These are phyloP conservation scores for Bubo bubo DNA, from an alignment of 2,113 vertebrate genomes.

Conservation along the genomic window DNA sequence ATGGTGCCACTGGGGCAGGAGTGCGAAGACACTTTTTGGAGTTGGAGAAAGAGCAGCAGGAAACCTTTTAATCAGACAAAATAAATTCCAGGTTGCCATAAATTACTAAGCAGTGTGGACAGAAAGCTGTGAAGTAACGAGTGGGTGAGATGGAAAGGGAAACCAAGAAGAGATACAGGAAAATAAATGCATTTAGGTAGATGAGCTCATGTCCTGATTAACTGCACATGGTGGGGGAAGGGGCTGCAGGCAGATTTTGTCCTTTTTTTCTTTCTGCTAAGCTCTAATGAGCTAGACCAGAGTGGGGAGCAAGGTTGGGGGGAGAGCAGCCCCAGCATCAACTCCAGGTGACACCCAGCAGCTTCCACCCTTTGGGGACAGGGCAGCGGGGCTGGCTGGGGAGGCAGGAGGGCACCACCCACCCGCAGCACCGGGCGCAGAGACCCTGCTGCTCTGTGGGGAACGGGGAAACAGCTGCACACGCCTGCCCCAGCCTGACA, in stretches of 20 bases:
- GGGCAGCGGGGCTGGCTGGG: background rate
- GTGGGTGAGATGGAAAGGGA: background rate
- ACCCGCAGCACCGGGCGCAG: rapidly evolving
- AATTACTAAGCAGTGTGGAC: background rate
- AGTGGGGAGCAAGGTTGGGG: background rate
- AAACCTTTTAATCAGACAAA: slow-evolving; percentile 48
- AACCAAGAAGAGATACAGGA: background rate
- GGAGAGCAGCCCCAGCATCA: background rate
- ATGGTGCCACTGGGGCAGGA: background rate
- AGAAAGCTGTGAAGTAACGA: background rate
- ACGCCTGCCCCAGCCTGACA: background rate
- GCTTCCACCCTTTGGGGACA: background rate
- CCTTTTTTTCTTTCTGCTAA: background rate
- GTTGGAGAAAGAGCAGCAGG: slow-evolving; percentile 18
- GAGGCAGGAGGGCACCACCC: background rate
- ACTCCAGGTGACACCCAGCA: background rate
- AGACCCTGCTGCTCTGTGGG: rapidly evolving
- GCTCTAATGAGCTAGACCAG: background rate
- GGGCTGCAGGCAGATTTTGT: background rate
- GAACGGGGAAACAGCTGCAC: background rate
- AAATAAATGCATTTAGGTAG: background rate
- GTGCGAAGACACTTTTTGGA: slow-evolving; percentile 20
- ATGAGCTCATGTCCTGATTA: background rate
- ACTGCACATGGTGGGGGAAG: background rate
- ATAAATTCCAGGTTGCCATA: slow-evolving; percentile 38